Evolutionary conservation across 2,113 vertebrate genomes (phyloP).

Genomic region (Chascanopsetta lugubris): DNA sequence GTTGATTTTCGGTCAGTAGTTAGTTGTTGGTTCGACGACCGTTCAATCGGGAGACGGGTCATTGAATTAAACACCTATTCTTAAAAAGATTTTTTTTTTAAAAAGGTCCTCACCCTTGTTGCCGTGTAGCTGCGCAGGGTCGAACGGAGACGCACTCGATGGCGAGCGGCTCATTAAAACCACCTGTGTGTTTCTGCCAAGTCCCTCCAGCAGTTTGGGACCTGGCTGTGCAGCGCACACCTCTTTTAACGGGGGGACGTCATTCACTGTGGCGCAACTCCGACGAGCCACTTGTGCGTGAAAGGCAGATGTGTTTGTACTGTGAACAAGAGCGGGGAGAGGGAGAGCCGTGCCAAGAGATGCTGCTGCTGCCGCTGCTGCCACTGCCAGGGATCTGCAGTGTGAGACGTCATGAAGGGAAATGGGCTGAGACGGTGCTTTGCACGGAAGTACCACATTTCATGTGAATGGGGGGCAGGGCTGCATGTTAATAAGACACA

Average conservation of each 20-base stretch:
- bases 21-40: no score
- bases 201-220: slow-evolving; percentile 24
- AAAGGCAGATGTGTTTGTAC: slow-evolving; percentile 75
- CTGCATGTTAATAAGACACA: no score
- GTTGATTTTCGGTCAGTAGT: neutral
- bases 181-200: slow-evolving; percentile 50
- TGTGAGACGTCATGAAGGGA: slow-evolving; percentile 41
- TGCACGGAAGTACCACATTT: slow-evolving; percentile 28
- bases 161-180: slow-evolving; percentile 61
- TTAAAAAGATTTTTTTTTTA: no score
- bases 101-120: neutral
- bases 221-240: slow-evolving; percentile 49
- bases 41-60: neutral
- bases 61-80: neutral
- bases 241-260: slow-evolving; percentile 56
- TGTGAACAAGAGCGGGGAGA: slow-evolving; percentile 70
- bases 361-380: slow-evolving; percentile 16
- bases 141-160: slow-evolving; percentile 6
- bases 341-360: slow-evolving; percentile 62
- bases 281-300: slow-evolving; percentile 67
- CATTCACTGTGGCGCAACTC: slow-evolving; percentile 63
- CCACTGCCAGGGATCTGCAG: slow-evolving; percentile 53
- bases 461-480: neutral
- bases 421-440: slow-evolving; percentile 28
- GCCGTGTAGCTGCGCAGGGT: slow-evolving; percentile 8